Evolutionary conservation across 2,113 vertebrate genomes (phyloP).

Genomic region (Boleophthalmus pectinirostris): DNA sequence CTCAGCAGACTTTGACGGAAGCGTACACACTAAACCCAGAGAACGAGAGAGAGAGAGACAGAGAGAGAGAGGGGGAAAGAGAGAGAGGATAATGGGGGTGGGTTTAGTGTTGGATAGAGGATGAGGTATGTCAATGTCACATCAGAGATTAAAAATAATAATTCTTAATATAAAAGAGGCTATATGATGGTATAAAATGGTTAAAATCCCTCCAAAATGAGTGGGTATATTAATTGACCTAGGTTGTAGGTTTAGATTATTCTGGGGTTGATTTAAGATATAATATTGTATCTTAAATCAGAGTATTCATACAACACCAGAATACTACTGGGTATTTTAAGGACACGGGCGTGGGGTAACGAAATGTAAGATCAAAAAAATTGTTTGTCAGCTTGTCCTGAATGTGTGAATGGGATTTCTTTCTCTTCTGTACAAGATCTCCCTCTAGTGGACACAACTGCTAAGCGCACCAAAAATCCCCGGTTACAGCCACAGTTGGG

Average conservation of each 20-base stretch:
- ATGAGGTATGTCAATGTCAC: background rate
- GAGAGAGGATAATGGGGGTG: background rate
- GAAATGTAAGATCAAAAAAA: background rate
- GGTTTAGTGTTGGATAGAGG: background rate
- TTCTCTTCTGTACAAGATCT: background rate
- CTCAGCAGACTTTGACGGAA: background rate
- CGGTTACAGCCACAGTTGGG: too few species aligned
- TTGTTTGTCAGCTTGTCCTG: background rate
- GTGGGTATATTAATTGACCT: too few species aligned
- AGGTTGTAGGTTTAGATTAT: too few species aligned
- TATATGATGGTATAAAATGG: too few species aligned
- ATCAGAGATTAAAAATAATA: background rate
- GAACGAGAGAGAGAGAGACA: background rate
- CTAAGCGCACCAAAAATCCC: background rate
- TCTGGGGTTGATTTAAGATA: too few species aligned
- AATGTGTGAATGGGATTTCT: background rate
- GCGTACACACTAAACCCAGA: background rate
- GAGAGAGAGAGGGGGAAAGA: background rate
- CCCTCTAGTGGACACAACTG: slow-evolving; percentile 30
- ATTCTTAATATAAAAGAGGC: background rate
- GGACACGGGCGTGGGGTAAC: background rate
- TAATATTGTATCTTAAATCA: background rate
- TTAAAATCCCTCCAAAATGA: too few species aligned
- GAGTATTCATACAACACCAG: background rate
- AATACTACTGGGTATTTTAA: background rate